Base-by-base conservation (phyloP, 2,113 vertebrate genomes). In the Cairina moschata region DNA sequence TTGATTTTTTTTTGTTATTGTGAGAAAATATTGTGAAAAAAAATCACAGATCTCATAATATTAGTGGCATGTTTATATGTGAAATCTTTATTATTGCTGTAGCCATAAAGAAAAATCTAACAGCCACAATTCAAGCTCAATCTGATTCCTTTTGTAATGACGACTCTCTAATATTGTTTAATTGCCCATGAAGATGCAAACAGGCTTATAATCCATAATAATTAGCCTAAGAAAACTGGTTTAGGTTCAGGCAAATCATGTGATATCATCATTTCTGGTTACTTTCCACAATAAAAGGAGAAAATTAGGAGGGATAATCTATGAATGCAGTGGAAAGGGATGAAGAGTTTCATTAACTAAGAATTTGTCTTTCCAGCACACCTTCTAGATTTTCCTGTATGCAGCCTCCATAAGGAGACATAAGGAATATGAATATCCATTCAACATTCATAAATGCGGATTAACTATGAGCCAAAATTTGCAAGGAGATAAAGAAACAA, bases 151-250 rank as follows among this genome's bases (percentile, higher is more conserved):
- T 94, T 91, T 80, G 34, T 62, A 95, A 90, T 85, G 63, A 88
- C 63, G 82, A 25, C 50, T 48, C 62, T 87, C 82, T 93, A 96
- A 93, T 69, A 88, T 36, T 83, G 85, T 83, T 90, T 93, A 91
- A 97, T 88, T 91, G 87, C 52, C 82, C 76, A 65, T 90, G 79
- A 96, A 90, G 90, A 93, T 80, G 75, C 38, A 91, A 95, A 80
- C 59, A 85, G 40, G 40, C 40, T 83, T 83, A 92, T 92, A 94
- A 95, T 95, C 87, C 82, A 85, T 90, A 96, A 87, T 93, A 95
- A 95, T 95, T 96, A 97, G 31, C 82, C 93, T 66, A 96, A 92
- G 65, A 96, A 83, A 92, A 77, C 63, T 81, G 78, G 28, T 50
- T 71, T 46, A 69, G 31, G 36, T 83, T 96, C 71, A 77, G 52